Evolutionary conservation across 1,140 invertebrate species (phyloP).

Genomic region (Ectropis grisescens): DNA sequence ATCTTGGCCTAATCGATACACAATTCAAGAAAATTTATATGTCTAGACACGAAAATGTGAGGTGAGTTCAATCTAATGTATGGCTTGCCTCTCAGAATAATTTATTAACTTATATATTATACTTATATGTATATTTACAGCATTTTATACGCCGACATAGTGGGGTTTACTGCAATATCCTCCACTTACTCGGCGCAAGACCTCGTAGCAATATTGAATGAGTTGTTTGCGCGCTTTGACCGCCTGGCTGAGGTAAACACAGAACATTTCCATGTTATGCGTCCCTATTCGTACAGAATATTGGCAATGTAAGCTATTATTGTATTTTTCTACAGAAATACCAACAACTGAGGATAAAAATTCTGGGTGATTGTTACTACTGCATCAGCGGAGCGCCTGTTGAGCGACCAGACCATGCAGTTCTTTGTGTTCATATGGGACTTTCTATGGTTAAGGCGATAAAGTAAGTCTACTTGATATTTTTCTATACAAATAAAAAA

Average conservation of each 20-base stretch:
- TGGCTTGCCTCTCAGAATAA: no score
- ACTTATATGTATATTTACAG: constrained; percentile 67
- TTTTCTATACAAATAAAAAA: no score
- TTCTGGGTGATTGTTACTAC: constrained; percentile 96
- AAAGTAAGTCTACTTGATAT: constrained; percentile 76
- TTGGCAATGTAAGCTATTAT: constrained; percentile 3
- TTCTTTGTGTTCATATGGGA: constrained; percentile 95
- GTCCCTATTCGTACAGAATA: no score
- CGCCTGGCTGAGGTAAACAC: constrained; percentile 86
- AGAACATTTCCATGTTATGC: no score
- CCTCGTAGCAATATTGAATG: constrained; percentile 93
- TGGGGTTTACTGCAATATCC: constrained; percentile 94
- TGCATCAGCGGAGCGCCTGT: constrained; percentile 93
- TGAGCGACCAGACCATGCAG: constrained; percentile 92
- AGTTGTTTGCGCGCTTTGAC: constrained; percentile 94
- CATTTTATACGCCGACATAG: constrained; percentile 92
- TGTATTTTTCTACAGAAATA: constrained; percentile 80
- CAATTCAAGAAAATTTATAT: constrained; percentile 99
- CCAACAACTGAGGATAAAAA: constrained; percentile 94
- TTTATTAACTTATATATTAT: constrained; percentile 1
- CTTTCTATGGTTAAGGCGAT: constrained; percentile 97
- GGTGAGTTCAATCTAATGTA: constrained; percentile 69
- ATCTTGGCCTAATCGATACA: constrained; percentile 88
- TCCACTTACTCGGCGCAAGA: constrained; percentile 95
- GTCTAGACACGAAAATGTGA: constrained; percentile 96